Conservation (phyloP, 2,888 invertebrate species). For the Dasypogon diadema region DNA sequence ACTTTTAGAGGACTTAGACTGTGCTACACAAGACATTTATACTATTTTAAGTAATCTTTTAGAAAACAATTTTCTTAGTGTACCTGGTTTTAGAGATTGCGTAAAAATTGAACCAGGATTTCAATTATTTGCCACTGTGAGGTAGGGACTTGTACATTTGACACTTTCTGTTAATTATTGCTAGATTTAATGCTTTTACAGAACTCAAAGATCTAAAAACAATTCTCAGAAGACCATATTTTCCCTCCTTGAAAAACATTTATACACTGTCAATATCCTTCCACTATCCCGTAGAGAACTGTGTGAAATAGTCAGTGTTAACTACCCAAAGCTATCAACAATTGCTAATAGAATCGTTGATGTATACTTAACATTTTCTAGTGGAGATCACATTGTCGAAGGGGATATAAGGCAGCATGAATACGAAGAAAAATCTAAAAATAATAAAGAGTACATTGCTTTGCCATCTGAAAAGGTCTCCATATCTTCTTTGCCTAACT, state of each 20-base stretch:
- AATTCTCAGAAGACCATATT: conserved; percentile 73
- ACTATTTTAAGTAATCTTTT: conserved; percentile 87
- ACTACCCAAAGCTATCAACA: conserved; percentile 79
- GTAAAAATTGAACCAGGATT: conserved; percentile 87
- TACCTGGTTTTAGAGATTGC: conserved; percentile 90
- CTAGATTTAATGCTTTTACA: conserved; percentile 52
- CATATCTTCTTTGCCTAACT: conserved; percentile 61
- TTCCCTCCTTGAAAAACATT: conserved; percentile 82
- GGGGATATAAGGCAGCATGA: conserved; percentile 13
- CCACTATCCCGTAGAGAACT: conserved; percentile 83
- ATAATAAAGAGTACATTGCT: conserved; percentile 60
- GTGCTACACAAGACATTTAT: conserved; percentile 92
- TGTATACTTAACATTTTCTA: conserved; percentile 85
- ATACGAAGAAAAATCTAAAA: background rate
- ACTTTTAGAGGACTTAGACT: conserved; percentile 94
- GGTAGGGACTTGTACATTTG: conserved; percentile 69
- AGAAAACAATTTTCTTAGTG: conserved; percentile 83
- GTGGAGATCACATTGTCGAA: conserved; percentile 72
- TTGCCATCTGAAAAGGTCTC: conserved; percentile 63
- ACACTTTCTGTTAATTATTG: background rate
- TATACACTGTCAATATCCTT: conserved; percentile 84
- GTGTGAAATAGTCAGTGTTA: conserved; percentile 75
- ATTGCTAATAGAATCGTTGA: conserved; percentile 83
- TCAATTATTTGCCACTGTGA: conserved; percentile 92
- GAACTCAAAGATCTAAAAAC: conserved; percentile 65